Percentiles rank a stretch among this genome's conserved stretches.
phyloP scores from a whole-genome alignment of 2,113 vertebrate genomes.

The Chaetops frenatus region DNA sequence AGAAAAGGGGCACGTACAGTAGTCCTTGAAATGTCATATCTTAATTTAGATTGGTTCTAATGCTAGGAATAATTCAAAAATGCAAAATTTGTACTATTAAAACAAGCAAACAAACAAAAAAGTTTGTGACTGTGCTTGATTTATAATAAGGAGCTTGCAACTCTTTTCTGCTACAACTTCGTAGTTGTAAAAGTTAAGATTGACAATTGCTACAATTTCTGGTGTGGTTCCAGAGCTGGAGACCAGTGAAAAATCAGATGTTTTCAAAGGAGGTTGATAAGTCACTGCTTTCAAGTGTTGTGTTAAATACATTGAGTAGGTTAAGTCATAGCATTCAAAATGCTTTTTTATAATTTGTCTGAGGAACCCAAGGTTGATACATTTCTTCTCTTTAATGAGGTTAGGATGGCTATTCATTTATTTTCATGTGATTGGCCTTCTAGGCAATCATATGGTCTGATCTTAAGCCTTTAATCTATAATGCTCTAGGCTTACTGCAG shows the following conservation, averaged over 20 bases:
- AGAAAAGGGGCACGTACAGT: not conserved
- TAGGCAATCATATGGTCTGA: not conserved
- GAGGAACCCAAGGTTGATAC: not conserved
- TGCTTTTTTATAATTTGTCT: not conserved
- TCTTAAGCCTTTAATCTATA: slow-evolving; percentile 1
- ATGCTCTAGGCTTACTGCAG: not conserved
- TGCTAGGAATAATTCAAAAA: not conserved
- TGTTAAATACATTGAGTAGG: not conserved
- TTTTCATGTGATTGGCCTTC: not conserved
- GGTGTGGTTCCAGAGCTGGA: not conserved
- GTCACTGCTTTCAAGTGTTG: not conserved
- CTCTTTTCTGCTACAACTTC: not conserved
- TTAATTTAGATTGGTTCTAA: not conserved
- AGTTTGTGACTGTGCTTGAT: not conserved
- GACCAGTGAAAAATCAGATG: not conserved
- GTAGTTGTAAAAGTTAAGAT: not conserved
- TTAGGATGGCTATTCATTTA: not conserved
- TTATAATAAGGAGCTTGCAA: not conserved
- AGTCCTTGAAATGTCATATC: not conserved
- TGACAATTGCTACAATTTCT: not conserved
- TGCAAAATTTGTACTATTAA: not conserved
- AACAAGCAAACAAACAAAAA: not conserved
- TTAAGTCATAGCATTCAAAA: not conserved
- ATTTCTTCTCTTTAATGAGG: not conserved
- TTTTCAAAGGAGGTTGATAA: not conserved